These are phyloP conservation scores for Apocrypta bakeri DNA, from an alignment of 1,140 invertebrate genomes.

Conservation along the genomic window DNA sequence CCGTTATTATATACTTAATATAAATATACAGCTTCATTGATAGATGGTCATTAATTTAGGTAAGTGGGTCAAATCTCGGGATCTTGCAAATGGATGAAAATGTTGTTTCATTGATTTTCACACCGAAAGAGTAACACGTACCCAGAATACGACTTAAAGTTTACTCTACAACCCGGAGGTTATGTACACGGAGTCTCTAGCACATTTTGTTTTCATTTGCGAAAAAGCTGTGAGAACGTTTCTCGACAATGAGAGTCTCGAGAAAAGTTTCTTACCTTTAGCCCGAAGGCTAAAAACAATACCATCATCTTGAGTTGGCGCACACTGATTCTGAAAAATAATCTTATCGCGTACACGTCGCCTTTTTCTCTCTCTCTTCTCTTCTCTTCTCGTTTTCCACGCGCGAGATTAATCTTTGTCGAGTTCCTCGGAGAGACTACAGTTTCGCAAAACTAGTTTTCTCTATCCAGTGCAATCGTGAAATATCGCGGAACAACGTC, in stretches of 20 bases:
- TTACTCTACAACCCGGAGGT: neutral
- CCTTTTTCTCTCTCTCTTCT: too few species aligned
- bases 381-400: neutral
- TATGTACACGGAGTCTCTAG: neutral
- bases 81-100: too few species aligned
- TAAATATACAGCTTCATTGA: neutral
- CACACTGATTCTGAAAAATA: neutral
- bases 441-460: too few species aligned
- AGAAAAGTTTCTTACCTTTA: too few species aligned
- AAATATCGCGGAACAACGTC: neutral
- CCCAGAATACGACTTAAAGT: neutral
- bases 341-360: neutral
- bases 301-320: neutral
- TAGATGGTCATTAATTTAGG: neutral
- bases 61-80: neutral
- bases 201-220: neutral
- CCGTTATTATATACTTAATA: neutral
- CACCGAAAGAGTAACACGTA: too few species aligned
- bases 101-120: too few species aligned
- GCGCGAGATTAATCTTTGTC: neutral
- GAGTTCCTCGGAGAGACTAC: neutral
- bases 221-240: neutral
- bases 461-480: neutral
- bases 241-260: neutral
- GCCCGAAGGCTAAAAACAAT: neutral